Conservation (phyloP, 2,113 vertebrate genomes). For the Camelus bactrianus region DNA sequence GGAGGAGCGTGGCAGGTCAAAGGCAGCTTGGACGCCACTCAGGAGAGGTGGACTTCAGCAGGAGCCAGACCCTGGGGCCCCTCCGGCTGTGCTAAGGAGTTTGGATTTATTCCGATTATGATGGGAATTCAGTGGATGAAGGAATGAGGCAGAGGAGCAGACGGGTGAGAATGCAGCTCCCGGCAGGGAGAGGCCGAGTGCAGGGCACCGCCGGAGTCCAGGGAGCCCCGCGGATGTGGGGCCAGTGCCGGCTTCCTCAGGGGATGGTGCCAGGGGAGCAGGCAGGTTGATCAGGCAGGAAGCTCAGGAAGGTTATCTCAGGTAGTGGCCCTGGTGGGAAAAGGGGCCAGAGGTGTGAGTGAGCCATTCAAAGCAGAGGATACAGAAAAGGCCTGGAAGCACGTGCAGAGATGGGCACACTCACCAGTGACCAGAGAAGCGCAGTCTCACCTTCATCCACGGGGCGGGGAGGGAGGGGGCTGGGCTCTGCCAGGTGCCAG, state of each 20-base stretch:
- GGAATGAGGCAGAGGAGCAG: no score
- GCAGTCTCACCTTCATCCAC: fast-evolving
- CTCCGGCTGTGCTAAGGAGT: background rate
- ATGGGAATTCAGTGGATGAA: background rate
- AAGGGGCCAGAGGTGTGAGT: background rate
- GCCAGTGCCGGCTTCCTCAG: background rate
- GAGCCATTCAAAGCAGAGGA: background rate
- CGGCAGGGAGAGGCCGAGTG: background rate
- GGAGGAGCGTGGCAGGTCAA: background rate
- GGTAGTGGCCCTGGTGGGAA: background rate
- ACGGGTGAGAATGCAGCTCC: background rate
- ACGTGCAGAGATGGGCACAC: background rate
- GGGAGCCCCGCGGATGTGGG: fast-evolving
- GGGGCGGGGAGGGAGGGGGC: background rate
- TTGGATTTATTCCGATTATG: background rate
- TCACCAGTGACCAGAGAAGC: background rate
- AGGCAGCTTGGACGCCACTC: background rate
- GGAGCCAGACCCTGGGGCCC: background rate
- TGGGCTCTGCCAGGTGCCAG: background rate
- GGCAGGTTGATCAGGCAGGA: background rate
- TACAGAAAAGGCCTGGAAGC: background rate
- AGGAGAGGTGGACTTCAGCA: background rate
- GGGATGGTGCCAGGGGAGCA: background rate
- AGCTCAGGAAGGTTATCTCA: background rate
- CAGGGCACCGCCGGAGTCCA: no score